Conservation (phyloP, 1,140 invertebrate species). For the Sminthurinus signatus region DNA sequence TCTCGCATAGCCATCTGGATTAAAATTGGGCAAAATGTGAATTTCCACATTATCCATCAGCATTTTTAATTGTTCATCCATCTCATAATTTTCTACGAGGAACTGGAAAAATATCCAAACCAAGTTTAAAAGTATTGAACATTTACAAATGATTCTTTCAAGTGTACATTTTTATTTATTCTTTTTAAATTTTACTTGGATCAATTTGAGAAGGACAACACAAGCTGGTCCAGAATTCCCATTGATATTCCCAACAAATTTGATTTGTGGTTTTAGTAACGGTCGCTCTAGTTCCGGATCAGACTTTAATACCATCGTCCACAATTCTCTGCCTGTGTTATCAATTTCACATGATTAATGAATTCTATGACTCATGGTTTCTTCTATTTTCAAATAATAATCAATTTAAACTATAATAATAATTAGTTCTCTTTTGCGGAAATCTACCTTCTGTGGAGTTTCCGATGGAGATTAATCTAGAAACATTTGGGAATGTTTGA, state of each 20-base stretch:
- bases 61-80: background rate
- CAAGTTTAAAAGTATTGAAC: too few relatives aligned
- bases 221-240: constrained; percentile 34
- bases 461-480: constrained; percentile 25
- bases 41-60: constrained; percentile 29
- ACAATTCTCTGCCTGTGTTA: constrained; percentile 28
- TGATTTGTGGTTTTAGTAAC: constrained; percentile 34
- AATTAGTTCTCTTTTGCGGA: background rate
- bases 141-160: too few relatives aligned
- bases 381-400: background rate
- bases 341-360: constrained; percentile 5
- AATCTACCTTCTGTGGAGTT: constrained; percentile 31
- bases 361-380: background rate
- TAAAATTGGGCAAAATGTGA: constrained; percentile 37
- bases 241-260: constrained; percentile 40
- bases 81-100: constrained; percentile 17
- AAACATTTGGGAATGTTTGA: background rate
- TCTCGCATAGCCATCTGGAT: constrained; percentile 34
- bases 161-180: too few relatives aligned
- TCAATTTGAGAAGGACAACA: constrained; percentile 27
- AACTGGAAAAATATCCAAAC: constrained; percentile 14
- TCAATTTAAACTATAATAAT: background rate
- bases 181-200: constrained; percentile 29
- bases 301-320: constrained; percentile 32
- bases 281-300: constrained; percentile 21